Base-by-base conservation (phyloP, 1,140 invertebrate genomes). In the Tetranychus cinnabarinus region DNA sequence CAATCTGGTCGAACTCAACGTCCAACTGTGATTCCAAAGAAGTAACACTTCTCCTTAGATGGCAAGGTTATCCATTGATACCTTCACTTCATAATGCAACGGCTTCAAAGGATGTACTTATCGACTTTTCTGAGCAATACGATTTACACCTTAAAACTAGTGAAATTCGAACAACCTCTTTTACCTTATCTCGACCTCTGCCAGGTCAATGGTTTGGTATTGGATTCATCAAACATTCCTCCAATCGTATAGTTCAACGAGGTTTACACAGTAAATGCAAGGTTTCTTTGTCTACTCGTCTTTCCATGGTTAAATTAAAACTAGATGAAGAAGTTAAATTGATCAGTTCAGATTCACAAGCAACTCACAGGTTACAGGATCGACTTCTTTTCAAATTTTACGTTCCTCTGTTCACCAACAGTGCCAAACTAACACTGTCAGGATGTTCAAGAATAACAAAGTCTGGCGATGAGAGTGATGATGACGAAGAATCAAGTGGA, bases 131-230 rank as follows among this genome's bases (percentile, higher is more conserved):
- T 6, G 15, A 58, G 15, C 59, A 63, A 36, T 62, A 65, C 66
- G 10, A 61, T n/a, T 23, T 67, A 31, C 46, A 63, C 23, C 39
- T 66, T 35, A 48, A 64, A 39, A 42, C 39, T 13, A 64, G 61
- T 55, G 58, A 67, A 56, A 35, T 36, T 31, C 33, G 56, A 42
- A 56, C 60, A 15, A 48, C 62, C 3, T 15, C 35, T 12, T 64
- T 68, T 54, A 65, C 64, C 54, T 57, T 67, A 31, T 59, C 62
- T 12, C 66, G 64, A 54, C 85, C 85, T 0, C 71, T 78, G 10
- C 77, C 83, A 0, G 85, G 85, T 2, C 79, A 80, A 66, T 88
- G 85, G 83, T 88, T 82, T 73, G 81, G 80, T 1, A 77, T 83
- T 39, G 81, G 81, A 3, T 56, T 36, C 55, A n/a, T 31, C 7